phyloP scores from a whole-genome alignment of 2,888 invertebrate species.

The Lochmaea capreae region DNA sequence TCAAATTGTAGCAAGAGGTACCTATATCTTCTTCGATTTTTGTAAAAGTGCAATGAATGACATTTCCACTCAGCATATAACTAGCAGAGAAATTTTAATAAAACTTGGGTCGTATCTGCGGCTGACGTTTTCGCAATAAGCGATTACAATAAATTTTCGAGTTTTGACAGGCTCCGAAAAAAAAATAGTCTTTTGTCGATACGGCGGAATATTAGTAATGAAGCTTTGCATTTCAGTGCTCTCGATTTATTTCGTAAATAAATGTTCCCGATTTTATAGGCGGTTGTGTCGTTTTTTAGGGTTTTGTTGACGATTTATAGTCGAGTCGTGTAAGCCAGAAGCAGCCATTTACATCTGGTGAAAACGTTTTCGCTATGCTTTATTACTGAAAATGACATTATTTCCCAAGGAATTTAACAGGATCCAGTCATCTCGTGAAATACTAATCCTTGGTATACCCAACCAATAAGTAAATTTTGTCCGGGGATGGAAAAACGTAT shows the following conservation, averaged over 20 bases:
- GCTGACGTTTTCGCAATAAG: slow-evolving; percentile 54
- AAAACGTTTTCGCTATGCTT: slow-evolving; percentile 29
- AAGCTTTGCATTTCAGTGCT: slow-evolving; percentile 42
- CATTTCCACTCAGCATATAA: background rate
- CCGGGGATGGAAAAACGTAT: background rate
- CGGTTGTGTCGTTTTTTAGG: slow-evolving; percentile 37
- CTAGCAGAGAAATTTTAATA: slow-evolving; percentile 47
- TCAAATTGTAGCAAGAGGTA: background rate
- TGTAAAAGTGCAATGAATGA: slow-evolving; percentile 9
- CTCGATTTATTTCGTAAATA: slow-evolving; percentile 41
- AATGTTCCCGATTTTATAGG: slow-evolving; percentile 40
- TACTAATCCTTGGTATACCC: background rate
- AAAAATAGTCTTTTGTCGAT: slow-evolving; percentile 39
- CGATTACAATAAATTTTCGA: slow-evolving; percentile 48
- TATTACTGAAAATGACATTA: slow-evolving; percentile 29
- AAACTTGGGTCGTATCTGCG: slow-evolving; percentile 49
- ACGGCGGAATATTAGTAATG: slow-evolving; percentile 41
- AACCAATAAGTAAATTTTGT: background rate
- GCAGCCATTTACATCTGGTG: slow-evolving; percentile 32
- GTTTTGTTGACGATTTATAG: slow-evolving; percentile 38
- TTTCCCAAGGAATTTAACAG: slow-evolving; percentile 5
- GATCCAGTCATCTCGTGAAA: background rate
- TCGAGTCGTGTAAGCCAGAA: slow-evolving; percentile 28
- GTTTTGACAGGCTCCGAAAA: slow-evolving; percentile 32
- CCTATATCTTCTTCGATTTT: background rate